Evolutionary conservation across 2,888 invertebrate genomes (phyloP), one percentile per base, ranked within the genome.

Genomic region (Cryptophagus acutangulus): DNA sequence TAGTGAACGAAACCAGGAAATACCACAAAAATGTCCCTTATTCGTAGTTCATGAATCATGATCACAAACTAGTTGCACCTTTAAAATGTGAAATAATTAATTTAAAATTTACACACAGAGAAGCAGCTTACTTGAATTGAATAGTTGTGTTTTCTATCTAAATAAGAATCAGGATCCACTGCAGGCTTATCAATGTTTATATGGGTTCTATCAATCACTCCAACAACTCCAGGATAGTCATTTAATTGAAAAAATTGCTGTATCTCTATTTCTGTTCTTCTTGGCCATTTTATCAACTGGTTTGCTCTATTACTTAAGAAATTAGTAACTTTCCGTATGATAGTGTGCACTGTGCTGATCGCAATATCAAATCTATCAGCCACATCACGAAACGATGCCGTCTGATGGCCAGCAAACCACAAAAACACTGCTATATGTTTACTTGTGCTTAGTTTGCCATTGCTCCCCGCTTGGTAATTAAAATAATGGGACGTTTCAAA

Each of bases 211-310:
- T 46, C 44, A 8, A 39, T 35, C 5, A 24, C 33, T 3, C 47
- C 47, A 28, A 47, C 37, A 9, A 45, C 39, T 25, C 31, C 35
- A 18, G 40, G 44, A 33, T 46, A 49, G 18, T 40, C 40, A 9
- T 41, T 41, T 16, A 38, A 30, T 12, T 20, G 13, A 31, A 40
- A 42, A 48, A 35, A 30, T 1, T 24, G 10, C 12, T 37, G 34
- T n/a, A 36, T 46, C 26, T 34, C 33, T 40, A 33, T 40, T 40
- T 46, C 46, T 15, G 28, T 15, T 16, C 43, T 18, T 10, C 31
- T 40, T 13, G 43, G 46, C 43, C 43, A 45, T 28, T 14, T 43
- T 17, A 43, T 40, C 14, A 40, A 14, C 18, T 41, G 26, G 10
- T n/a, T 6, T 40, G 44, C 24, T 24, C 36, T 36, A 36, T 45